Conservation (phyloP, 2,113 vertebrate species). For the Sturnira hondurensis region DNA sequence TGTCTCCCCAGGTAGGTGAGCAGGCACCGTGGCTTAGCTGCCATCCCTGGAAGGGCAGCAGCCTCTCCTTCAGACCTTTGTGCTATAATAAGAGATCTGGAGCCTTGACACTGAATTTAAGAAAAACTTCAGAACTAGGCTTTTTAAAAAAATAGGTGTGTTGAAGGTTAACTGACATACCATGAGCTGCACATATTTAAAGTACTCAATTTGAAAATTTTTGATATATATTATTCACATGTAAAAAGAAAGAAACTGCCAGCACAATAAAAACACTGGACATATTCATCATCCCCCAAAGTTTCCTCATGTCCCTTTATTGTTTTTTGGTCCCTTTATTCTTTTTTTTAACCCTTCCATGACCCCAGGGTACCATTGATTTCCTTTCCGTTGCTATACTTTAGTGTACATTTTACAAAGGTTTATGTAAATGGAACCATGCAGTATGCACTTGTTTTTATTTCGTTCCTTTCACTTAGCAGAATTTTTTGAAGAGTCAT, state of each 20-base stretch:
- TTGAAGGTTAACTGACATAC: background rate
- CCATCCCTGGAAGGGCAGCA: background rate
- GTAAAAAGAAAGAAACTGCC: background rate
- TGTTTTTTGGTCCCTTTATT: background rate
- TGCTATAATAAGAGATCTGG: background rate
- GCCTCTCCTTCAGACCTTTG: background rate
- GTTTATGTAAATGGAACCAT: background rate
- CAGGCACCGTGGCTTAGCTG: background rate
- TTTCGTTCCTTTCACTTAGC: background rate
- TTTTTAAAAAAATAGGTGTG: background rate
- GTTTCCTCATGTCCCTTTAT: background rate
- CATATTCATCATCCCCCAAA: background rate
- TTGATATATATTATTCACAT: background rate
- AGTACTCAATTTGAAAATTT: background rate
- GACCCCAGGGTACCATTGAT: background rate
- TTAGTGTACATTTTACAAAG: background rate
- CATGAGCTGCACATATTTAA: background rate
- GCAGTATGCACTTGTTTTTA: background rate
- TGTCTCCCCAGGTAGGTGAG: background rate
- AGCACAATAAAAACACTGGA: background rate
- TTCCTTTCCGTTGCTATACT: background rate
- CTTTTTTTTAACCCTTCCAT: background rate
- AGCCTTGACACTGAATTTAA: background rate
- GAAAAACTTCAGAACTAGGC: background rate
- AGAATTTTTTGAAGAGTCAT: background rate